Percentiles rank a stretch among this genome's conserved stretches.
Evolutionary conservation across 1,140 invertebrate genomes (phyloP).

Genomic region (Pemphigus obesinymphae): DNA sequence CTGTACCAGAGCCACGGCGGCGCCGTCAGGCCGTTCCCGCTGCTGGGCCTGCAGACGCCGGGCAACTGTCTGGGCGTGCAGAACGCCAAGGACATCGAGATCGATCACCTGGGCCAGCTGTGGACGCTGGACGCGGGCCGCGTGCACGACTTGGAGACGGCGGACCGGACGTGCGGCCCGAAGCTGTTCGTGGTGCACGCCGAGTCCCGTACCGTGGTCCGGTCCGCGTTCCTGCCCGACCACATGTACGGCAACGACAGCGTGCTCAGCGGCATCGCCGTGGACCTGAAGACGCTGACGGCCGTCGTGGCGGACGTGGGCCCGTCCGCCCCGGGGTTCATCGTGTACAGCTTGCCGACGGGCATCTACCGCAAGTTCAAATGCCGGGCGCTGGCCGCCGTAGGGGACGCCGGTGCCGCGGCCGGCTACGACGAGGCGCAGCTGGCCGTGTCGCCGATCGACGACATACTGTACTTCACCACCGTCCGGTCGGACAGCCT

Average conservation of each 20-base stretch:
- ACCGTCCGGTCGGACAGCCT: not conserved
- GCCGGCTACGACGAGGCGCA: slow-evolving; percentile 6
- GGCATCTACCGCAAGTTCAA: not conserved
- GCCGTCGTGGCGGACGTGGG: slow-evolving; percentile 6
- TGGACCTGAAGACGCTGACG: not conserved
- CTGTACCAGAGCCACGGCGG: not conserved
- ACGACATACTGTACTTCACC: slow-evolving; percentile 11
- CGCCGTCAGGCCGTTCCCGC: not conserved
- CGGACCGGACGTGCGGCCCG: not conserved
- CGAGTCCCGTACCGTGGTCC: not conserved
- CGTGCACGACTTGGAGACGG: not conserved
- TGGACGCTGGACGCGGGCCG: not conserved
- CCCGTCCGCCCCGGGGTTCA: not conserved
- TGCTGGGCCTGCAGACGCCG: not conserved
- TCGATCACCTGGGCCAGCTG: slow-evolving; percentile 13
- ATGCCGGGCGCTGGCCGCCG: not conserved
- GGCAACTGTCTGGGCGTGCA: not conserved
- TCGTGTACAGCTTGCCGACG: not conserved
- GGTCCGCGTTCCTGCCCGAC: not conserved
- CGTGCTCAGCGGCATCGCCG: not conserved
- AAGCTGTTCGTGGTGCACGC: not conserved
- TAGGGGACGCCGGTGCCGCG: not conserved
- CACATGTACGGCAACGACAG: not conserved
- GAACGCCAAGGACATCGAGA: slow-evolving; percentile 9
- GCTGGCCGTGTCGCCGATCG: not conserved